Evolutionary conservation across 2,888 invertebrate genomes (phyloP).

Genomic region (Lithophane semibrunnea): DNA sequence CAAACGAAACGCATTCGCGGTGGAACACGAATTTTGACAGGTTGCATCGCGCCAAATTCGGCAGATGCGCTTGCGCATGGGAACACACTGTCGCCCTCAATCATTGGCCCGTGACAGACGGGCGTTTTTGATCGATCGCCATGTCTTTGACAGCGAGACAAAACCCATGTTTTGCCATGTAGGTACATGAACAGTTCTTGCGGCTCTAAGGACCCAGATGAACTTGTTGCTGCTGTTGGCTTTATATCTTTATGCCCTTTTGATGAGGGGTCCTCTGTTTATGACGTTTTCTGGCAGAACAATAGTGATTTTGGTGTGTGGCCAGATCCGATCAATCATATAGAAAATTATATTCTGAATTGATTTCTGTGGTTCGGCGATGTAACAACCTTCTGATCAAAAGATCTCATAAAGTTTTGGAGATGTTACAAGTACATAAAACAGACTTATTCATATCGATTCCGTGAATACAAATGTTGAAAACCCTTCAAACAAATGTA

Average conservation of each 20-base stretch:
- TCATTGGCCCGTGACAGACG: conserved; percentile 72
- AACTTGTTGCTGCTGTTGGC: conserved; percentile 51
- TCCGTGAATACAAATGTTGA: conserved; percentile 29
- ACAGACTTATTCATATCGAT: conserved; percentile 16
- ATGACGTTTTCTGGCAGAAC: conserved; percentile 53
- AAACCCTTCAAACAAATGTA: conserved; percentile 14
- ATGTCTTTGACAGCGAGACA: conserved; percentile 63
- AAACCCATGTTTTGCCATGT: conserved; percentile 62
- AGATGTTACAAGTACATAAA: conserved; percentile 9
- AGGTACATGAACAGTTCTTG: conserved; percentile 51
- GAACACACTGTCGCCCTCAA: conserved; percentile 69
- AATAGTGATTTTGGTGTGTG: conserved; percentile 32
- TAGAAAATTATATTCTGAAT: background rate
- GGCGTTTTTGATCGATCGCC: conserved; percentile 79
- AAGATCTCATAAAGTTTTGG: background rate
- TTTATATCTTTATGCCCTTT: conserved; percentile 51
- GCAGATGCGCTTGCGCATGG: conserved; percentile 69
- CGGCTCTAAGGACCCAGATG: conserved; percentile 46
- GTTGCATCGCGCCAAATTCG: conserved; percentile 73
- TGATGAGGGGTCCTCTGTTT: conserved; percentile 62
- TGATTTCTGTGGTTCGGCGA: background rate
- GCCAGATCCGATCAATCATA: conserved; percentile 57
- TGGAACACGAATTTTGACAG: conserved; percentile 68
- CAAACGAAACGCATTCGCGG: conserved; percentile 47
- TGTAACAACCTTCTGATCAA: conserved; percentile 6